Evolutionary conservation across 2,113 vertebrate genomes (phyloP).

Genomic region (Malurus melanocephalus): DNA sequence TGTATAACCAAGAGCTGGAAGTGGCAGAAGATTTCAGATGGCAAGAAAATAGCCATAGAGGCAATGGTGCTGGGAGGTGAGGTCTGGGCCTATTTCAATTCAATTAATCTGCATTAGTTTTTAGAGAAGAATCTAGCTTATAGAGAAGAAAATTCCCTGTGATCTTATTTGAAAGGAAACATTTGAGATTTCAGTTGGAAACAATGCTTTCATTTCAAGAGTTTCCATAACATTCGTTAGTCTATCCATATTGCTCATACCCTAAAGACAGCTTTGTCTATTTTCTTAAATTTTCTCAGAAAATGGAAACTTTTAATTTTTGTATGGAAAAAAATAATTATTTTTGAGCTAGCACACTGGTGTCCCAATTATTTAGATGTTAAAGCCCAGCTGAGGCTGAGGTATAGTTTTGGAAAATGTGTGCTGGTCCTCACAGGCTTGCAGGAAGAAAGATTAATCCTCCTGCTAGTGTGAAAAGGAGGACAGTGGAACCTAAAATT

Average conservation of each 20-base stretch:
- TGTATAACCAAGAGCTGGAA: not conserved
- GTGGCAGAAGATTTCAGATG: not conserved
- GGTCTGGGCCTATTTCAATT: not conserved
- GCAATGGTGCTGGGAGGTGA: not conserved
- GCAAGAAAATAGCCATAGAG: not conserved
- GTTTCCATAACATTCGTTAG: not conserved
- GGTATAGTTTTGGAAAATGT: slow-evolving; percentile 26
- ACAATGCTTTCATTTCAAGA: not conserved
- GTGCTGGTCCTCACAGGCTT: not conserved
- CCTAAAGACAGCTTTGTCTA: not conserved
- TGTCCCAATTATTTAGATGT: slow-evolving; percentile 26
- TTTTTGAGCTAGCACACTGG: not conserved
- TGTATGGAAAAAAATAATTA: not conserved
- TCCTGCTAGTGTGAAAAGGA: not conserved
- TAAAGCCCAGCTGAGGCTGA: slow-evolving; percentile 4
- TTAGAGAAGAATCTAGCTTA: not conserved
- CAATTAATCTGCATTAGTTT: not conserved
- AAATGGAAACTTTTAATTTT: slow-evolving; percentile 29
- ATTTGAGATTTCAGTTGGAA: not conserved
- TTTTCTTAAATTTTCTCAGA: not conserved
- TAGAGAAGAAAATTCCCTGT: not conserved
- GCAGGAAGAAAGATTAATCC: not conserved
- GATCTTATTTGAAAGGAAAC: not conserved
- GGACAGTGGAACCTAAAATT: not conserved
- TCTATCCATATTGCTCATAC: not conserved